These are phyloP conservation scores for Triplophysa rosa DNA, from an alignment of 2,113 vertebrate species.

Conservation along the genomic window DNA sequence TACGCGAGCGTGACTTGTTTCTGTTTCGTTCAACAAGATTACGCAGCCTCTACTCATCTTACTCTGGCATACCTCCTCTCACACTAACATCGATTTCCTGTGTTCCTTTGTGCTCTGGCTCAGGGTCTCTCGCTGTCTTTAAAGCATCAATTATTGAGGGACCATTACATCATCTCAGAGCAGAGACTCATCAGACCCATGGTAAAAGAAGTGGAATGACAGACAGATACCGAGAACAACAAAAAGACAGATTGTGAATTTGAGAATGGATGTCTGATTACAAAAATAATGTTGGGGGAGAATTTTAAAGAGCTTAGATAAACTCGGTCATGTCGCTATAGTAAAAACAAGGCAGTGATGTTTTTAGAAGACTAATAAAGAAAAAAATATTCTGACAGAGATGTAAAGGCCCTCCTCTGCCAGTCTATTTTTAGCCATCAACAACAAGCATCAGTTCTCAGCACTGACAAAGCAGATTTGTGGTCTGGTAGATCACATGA, in stretches of 20 bases:
- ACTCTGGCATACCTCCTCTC: constrained; percentile 15
- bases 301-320: background rate
- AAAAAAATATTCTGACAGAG: background rate
- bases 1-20: constrained; percentile 43
- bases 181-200: constrained; percentile 46
- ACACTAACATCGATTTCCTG: constrained; percentile 61
- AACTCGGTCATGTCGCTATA: background rate
- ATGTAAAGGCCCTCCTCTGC: background rate
- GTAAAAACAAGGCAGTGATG: background rate
- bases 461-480: constrained; percentile 1
- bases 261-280: background rate
- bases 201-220: constrained; percentile 1
- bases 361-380: background rate
- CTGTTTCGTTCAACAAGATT: constrained; percentile 27
- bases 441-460: constrained; percentile 8
- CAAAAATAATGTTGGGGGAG: no score
- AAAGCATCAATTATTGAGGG: constrained; percentile 74
- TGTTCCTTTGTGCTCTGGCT: constrained; percentile 51
- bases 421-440: constrained; percentile 41
- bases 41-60: constrained; percentile 28
- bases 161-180: constrained; percentile 67
- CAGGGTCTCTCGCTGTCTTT: constrained; percentile 65
- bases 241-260: background rate
- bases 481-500: background rate
- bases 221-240: constrained; percentile 14